Base-by-base conservation (phyloP, 2,888 invertebrate genomes). In the Dynastes hyllus region DNA sequence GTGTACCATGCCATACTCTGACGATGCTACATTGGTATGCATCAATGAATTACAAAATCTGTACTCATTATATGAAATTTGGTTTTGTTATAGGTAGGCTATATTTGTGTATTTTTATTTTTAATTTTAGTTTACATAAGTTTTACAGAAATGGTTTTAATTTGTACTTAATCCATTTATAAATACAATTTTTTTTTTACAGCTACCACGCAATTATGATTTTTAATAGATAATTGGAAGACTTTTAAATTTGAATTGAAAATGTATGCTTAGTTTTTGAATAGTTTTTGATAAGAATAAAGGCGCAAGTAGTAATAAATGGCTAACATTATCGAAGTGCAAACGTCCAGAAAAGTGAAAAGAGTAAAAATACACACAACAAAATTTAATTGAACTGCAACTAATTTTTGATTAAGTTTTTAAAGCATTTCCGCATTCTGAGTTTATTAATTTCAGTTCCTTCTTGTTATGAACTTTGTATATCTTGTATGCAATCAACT, bases 1-100 rank as follows among this genome's bases (percentile, higher is more conserved):
- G 80, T 80, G 76, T 80, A 81, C 82, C 80, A 78, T 80, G 77
- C 76, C 80, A 81, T 77, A 79, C 73, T 63, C 81, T 79, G 82
- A 81, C 81, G 81, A 82, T 84, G 84, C 82, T 80, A 80, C 82
- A 81, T 82, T 83, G 83, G 83, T 83, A 83, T 83, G 83, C 83
- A 83, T 83, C 83, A 80, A 79, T 80, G 77, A 80, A 80, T 80
- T 81, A 81, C 81, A 81, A 82, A 81, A 82, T 78, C 81, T 79
- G 80, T 82, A 77, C 81, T 81, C 81, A 82, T 81, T 79, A 80
- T 81, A 80, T 82, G 79, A 81, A 81, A 81, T 82, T 82, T 81
- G 80, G 79, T 81, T 81, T 80, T 81, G 58, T 78, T 77, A 79
- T 82, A 82, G 82, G 82, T 82, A 82, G 82, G 82, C 81, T 81